phyloP scores from a whole-genome alignment of 2,113 vertebrate species.

The Chaetodon trifascialis region DNA sequence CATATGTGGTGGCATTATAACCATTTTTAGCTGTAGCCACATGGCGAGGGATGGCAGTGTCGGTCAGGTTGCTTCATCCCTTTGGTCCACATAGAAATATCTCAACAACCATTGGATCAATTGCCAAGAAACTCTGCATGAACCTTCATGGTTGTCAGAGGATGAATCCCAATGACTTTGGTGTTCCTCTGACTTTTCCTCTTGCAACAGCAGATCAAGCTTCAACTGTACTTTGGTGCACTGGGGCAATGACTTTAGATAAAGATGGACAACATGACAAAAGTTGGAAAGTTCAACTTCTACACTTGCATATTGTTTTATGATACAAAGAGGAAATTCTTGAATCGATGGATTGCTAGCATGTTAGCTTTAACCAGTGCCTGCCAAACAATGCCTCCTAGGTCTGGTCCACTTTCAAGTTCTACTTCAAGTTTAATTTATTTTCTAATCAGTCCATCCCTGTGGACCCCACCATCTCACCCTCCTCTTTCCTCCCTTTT shows the following conservation, averaged over 20 bases:
- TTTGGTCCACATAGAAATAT: not conserved
- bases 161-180: not conserved
- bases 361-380: slow-evolving; percentile 13
- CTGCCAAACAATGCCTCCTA: slow-evolving; percentile 55
- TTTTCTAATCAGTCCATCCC: slow-evolving; percentile 94
- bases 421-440: slow-evolving; percentile 88
- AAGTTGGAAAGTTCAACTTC: too few relatives aligned
- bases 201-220: too few relatives aligned
- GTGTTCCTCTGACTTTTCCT: not conserved
- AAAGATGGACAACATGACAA: too few relatives aligned
- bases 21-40: not conserved
- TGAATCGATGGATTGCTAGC: not conserved
- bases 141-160: too few relatives aligned
- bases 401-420: slow-evolving; percentile 50
- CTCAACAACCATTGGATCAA: not conserved
- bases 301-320: too few relatives aligned
- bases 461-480: slow-evolving; percentile 64
- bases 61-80: too few relatives aligned
- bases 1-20: not conserved
- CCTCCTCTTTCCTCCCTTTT: slow-evolving; percentile 25
- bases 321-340: too few relatives aligned
- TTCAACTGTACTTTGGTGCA: too few relatives aligned
- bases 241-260: too few relatives aligned
- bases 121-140: not conserved
- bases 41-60: not conserved